phyloP scores from a whole-genome alignment of 2,797 vertebrate genomes.

The Xyrichtys novacula region DNA sequence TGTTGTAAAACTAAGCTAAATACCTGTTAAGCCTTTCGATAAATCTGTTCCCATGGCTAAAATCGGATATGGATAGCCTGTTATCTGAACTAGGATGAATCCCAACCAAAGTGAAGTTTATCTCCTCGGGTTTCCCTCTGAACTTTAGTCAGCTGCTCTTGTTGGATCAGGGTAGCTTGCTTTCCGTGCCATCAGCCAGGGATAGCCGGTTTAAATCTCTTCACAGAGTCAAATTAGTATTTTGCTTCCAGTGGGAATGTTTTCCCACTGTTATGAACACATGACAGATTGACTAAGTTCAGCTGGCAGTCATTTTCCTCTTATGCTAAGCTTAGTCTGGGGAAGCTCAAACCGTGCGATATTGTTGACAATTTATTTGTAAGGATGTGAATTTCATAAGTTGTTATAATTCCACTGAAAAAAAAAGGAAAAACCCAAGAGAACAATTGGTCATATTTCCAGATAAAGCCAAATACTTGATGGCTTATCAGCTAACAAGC shows the following conservation, averaged over 20 bases:
- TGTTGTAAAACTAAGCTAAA: not conserved
- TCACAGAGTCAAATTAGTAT: not conserved
- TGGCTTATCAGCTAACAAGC: no score
- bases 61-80: constrained; percentile 1
- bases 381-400: not conserved
- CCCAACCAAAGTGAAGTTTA: constrained; percentile 9
- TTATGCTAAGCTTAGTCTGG: no score
- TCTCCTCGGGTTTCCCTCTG: constrained; percentile 29
- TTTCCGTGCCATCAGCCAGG: not conserved
- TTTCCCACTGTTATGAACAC: not conserved
- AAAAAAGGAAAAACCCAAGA: no score
- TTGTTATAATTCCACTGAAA: no score
- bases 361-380: no score
- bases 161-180: not conserved
- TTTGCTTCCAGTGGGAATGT: not conserved
- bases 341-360: no score
- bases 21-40: not conserved
- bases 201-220: not conserved
- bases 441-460: no score
- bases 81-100: not conserved
- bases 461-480: no score
- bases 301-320: not conserved
- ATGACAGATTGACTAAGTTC: not conserved
- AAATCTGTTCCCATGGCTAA: not conserved
- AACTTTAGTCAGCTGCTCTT: constrained; percentile 16